These are phyloP conservation scores for Nesogale talazaci DNA, from an alignment of 2,113 vertebrate species.

Conservation along the genomic window DNA sequence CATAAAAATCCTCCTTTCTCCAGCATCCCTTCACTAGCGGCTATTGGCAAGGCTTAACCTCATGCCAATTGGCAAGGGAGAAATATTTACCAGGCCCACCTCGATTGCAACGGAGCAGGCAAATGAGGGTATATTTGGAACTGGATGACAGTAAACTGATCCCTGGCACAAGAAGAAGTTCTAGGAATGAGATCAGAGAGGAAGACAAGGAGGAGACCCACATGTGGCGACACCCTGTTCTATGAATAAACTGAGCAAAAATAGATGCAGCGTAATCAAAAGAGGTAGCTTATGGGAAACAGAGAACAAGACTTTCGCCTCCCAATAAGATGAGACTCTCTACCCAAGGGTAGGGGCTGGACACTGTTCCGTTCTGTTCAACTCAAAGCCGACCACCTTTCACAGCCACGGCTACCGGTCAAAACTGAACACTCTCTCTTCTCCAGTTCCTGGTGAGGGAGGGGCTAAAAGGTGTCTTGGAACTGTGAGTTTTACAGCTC, in stretches of 20 bases:
- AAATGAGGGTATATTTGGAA: neutral
- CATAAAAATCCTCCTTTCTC: neutral
- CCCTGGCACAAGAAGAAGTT: accelerated
- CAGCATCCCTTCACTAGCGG: neutral
- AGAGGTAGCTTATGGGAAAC: neutral
- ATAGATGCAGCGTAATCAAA: too few species aligned
- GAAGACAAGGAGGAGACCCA: neutral
- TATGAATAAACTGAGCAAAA: neutral
- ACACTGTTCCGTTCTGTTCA: neutral
- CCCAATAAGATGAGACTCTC: neutral
- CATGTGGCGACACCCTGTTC: neutral
- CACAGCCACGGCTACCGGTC: neutral
- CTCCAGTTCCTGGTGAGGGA: neutral
- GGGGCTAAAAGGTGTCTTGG: neutral
- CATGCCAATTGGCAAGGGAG: neutral
- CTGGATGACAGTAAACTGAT: neutral
- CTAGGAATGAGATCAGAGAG: neutral
- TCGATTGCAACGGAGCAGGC: neutral
- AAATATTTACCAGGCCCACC: neutral
- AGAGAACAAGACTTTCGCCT: neutral
- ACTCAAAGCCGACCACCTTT: neutral
- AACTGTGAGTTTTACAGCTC: neutral
- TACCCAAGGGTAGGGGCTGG: neutral
- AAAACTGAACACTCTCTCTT: neutral
- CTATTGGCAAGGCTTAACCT: neutral